These are phyloP conservation scores for Alloscopus bannaensis DNA, from an alignment of 2,888 invertebrate genomes.

Conservation along the genomic window DNA sequence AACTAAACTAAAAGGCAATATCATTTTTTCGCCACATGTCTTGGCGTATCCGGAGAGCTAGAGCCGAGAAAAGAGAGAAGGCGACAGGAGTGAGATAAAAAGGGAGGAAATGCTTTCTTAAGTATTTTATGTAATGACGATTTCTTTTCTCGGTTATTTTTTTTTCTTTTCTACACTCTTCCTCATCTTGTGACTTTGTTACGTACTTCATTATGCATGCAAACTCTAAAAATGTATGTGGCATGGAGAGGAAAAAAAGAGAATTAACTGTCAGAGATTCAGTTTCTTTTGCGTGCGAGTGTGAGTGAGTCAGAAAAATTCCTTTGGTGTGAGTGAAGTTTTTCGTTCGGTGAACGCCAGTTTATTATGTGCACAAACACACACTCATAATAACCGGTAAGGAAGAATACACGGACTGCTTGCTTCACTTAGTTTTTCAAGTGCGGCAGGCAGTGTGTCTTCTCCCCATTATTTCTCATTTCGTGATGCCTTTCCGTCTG, in stretches of 20 bases:
- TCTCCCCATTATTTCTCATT: conserved; percentile 1
- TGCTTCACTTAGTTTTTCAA: conserved; percentile 6
- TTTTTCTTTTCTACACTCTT: no score
- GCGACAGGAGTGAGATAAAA: conserved; percentile 2
- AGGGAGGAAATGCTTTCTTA: conserved; percentile 37
- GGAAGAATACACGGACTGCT: not conserved
- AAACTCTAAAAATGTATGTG: conserved; percentile 14
- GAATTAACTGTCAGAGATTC: conserved; percentile 36
- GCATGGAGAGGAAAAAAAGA: conserved; percentile 12
- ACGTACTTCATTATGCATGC: conserved; percentile 35
- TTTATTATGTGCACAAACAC: no score
- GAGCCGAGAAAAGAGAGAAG: not conserved
- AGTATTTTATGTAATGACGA: conserved; percentile 40
- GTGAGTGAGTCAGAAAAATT: conserved; percentile 25
- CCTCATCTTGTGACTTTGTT: conserved; percentile 57
- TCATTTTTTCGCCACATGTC: no score
- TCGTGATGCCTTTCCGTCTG: conserved; percentile 53
- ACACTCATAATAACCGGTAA: no score
- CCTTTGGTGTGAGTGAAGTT: conserved; percentile 1
- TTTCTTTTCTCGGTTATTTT: conserved; percentile 57
- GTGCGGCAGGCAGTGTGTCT: not conserved
- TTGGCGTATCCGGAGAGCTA: no score
- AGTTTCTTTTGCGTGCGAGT: conserved; percentile 7
- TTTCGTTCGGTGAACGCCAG: not conserved
- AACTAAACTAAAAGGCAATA: no score